Evolutionary conservation across 2,888 invertebrate genomes (phyloP), one percentile per base, ranked within the genome.

Genomic region (Drosophila stalkeri): DNA sequence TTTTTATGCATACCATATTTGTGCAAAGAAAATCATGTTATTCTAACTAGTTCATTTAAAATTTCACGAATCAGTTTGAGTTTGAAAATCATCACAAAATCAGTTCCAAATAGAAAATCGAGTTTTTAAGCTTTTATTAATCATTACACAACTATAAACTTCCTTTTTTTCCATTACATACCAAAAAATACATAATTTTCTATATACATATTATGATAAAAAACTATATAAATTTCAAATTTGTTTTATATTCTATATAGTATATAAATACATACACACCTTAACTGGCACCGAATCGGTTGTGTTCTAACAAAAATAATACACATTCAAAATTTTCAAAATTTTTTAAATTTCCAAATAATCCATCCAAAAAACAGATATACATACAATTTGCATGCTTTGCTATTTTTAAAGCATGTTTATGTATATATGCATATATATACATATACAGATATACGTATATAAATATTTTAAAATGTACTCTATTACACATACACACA

Each of bases 341-440:
- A 23, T 39, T 2, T 52, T 35, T 2, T 3, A 12, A 52, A 8
- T 35, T 35, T 52, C 35, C 51, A 52, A 52, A 52, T 37, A 37
- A 69, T 84, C 69, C 65, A 69, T 65, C 55, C 20, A 51, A 56
- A 44, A 44, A 55, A 4, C 37, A 67, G 23, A 52, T 69, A 69
- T 71, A 75, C 72, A 68, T 51, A 79, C 51, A 76, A 72, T 12
- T 18, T 31, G 33, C 35, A 14, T 39, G 35, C n/a, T 61, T 9
- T 41, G 54, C 72, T 81, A 79, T 81, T 81, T 81, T 81, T 81
- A 78, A 64, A 37, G 16, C 8, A 49, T 33, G 56, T 52, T 43
- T 16, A 68, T 37, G 70, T 51, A 57, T 31, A 52, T 70, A 18
- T 4, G 35, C 12, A 56, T 23, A 56, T 59, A 14, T 43, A 61